Conservation (phyloP, 2,888 invertebrate species). For the Cantharis rufa region DNA sequence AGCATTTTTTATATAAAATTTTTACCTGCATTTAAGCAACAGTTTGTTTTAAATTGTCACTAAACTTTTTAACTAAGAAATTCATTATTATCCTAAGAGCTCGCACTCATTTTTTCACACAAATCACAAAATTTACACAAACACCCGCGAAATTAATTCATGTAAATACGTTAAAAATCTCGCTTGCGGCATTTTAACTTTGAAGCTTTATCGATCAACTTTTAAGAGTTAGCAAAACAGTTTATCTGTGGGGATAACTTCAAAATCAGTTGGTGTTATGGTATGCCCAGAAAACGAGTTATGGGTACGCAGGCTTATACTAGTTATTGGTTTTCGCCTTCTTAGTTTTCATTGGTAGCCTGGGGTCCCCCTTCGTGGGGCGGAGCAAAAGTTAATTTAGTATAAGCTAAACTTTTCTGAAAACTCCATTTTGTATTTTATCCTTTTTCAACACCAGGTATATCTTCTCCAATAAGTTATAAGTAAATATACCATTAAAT, state of each 20-base stretch:
- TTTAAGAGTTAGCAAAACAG: constrained; percentile 40
- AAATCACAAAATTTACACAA: neutral
- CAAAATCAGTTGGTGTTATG: constrained; percentile 38
- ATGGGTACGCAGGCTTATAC: constrained; percentile 39
- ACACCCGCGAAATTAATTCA: neutral
- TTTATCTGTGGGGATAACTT: constrained; percentile 42
- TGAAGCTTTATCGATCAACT: constrained; percentile 34
- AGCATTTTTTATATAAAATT: too few relatives aligned
- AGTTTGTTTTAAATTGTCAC: constrained; percentile 7
- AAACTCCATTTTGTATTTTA: constrained; percentile 41
- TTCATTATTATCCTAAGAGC: constrained; percentile 4
- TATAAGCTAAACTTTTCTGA: constrained; percentile 29
- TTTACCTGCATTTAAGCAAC: constrained; percentile 22
- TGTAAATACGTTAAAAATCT: neutral
- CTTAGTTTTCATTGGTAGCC: constrained; percentile 37
- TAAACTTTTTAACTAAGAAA: neutral
- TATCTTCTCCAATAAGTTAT: neutral
- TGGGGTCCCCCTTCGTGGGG: constrained; percentile 31
- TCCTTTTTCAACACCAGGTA: constrained; percentile 33
- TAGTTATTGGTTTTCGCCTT: constrained; percentile 34
- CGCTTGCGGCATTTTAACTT: neutral
- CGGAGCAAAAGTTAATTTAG: constrained; percentile 33
- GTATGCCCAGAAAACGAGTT: constrained; percentile 34
- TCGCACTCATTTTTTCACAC: neutral
- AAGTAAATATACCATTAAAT: neutral